These are phyloP conservation scores for Myxocyprinus asiaticus DNA, from an alignment of 2,113 vertebrate species.

Conservation along the genomic window DNA sequence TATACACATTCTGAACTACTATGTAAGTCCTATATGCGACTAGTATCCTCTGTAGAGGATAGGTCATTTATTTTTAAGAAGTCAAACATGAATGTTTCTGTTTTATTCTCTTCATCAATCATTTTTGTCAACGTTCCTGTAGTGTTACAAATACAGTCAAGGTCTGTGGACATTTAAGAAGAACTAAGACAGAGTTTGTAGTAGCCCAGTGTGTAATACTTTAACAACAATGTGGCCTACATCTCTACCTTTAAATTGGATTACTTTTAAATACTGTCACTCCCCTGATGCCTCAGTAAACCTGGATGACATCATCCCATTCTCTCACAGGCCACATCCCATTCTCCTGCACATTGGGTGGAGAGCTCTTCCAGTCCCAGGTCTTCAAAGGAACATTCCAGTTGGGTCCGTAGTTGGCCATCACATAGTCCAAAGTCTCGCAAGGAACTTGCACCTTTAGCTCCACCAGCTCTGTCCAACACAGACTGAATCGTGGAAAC, in stretches of 20 bases:
- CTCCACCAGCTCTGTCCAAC: slow-evolving; percentile 86
- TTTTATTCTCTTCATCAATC: neutral
- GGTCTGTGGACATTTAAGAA: neutral
- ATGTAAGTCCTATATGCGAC: neutral
- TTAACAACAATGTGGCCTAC: too few relatives aligned
- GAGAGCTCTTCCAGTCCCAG: slow-evolving; percentile 90
- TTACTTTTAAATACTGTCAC: neutral
- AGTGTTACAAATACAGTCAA: neutral
- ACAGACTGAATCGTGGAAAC: slow-evolving; percentile 84
- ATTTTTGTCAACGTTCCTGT: neutral
- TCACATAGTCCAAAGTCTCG: slow-evolving; percentile 80
- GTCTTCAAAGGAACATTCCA: slow-evolving; percentile 82
- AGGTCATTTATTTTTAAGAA: neutral
- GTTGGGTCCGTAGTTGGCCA: slow-evolving; percentile 84
- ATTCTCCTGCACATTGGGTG: slow-evolving; percentile 81
- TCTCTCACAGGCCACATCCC: slow-evolving; percentile 84
- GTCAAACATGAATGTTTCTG: neutral
- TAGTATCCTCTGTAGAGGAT: neutral
- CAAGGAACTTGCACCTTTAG: slow-evolving; percentile 83
- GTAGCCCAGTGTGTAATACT: neutral
- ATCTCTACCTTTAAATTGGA: neutral
- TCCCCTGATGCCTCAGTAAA: slow-evolving; percentile 71
- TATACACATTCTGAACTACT: neutral
- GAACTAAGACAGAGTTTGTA: neutral
- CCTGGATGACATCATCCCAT: slow-evolving; percentile 86